phyloP scores from a whole-genome alignment of 2,113 vertebrate genomes.

The Trogon surrucura region DNA sequence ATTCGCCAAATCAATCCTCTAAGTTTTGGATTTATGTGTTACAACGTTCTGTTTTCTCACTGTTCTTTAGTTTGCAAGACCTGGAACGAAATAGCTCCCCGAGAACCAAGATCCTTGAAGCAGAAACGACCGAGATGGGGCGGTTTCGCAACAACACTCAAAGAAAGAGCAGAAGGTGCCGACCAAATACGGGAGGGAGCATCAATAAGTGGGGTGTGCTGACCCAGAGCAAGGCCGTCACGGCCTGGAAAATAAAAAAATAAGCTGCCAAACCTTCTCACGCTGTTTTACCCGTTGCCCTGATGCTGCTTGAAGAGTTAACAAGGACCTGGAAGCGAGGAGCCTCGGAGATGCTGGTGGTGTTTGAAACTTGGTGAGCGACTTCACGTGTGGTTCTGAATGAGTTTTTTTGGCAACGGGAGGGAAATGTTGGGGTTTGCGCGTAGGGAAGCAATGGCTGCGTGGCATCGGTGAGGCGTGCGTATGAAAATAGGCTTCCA shows the following conservation, averaged over 20 bases:
- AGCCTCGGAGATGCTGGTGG: neutral
- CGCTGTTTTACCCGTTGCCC: rapidly evolving
- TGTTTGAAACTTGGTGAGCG: neutral
- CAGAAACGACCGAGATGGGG: constrained; percentile 74
- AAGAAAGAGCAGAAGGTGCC: constrained; percentile 63
- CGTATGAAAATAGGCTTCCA: neutral
- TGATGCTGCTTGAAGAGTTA: neutral
- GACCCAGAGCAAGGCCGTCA: constrained; percentile 73
- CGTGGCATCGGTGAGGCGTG: neutral
- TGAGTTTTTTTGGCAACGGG: neutral
- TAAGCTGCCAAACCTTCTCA: constrained; percentile 50
- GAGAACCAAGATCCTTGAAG: constrained; percentile 85
- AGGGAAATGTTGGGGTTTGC: neutral
- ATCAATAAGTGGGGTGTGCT: constrained; percentile 82
- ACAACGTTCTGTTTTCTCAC: neutral
- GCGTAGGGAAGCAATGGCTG: neutral
- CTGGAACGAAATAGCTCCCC: constrained; percentile 25
- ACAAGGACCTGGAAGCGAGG: neutral
- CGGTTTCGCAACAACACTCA: constrained; percentile 75
- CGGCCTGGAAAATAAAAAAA: constrained; percentile 81
- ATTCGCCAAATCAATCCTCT: neutral
- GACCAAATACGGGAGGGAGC: constrained; percentile 69
- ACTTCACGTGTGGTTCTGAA: neutral
- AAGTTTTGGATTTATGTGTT: neutral
- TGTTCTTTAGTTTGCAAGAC: neutral